phyloP scores from a whole-genome alignment of 2,113 vertebrate genomes.

The Cephalopterus ornatus region DNA sequence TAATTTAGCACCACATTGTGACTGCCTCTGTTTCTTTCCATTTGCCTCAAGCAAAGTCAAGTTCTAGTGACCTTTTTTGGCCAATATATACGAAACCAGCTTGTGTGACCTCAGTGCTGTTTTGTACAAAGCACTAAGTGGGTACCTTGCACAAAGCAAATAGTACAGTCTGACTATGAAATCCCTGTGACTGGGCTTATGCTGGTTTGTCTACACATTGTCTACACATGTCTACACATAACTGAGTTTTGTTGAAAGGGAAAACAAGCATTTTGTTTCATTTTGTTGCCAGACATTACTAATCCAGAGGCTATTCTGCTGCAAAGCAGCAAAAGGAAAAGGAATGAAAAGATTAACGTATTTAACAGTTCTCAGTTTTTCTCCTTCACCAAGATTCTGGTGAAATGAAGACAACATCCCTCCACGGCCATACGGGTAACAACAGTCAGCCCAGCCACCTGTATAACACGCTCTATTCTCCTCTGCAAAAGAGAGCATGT shows the following conservation, averaged over 20 bases:
- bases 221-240: too few relatives aligned
- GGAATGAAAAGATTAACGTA: background rate
- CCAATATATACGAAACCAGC: background rate
- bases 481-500: background rate
- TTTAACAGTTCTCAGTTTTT: background rate
- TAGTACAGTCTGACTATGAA: background rate
- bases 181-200: background rate
- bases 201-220: background rate
- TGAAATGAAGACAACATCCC: background rate
- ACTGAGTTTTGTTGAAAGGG: background rate
- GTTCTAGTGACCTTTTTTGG: background rate
- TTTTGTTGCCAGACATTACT: background rate
- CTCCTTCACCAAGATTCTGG: background rate
- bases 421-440: background rate
- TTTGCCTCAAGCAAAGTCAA: conserved; percentile 33
- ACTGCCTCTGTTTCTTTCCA: background rate
- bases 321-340: background rate
- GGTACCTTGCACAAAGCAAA: background rate
- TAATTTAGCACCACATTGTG: conserved; percentile 18
- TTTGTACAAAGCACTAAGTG: background rate
- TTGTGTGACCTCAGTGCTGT: background rate
- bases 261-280: background rate
- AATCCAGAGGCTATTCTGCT: background rate
- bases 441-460: background rate
- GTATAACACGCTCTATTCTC: background rate